phyloP scores from a whole-genome alignment of 1,140 invertebrate species.

The Drosophila sechellia region DNA sequence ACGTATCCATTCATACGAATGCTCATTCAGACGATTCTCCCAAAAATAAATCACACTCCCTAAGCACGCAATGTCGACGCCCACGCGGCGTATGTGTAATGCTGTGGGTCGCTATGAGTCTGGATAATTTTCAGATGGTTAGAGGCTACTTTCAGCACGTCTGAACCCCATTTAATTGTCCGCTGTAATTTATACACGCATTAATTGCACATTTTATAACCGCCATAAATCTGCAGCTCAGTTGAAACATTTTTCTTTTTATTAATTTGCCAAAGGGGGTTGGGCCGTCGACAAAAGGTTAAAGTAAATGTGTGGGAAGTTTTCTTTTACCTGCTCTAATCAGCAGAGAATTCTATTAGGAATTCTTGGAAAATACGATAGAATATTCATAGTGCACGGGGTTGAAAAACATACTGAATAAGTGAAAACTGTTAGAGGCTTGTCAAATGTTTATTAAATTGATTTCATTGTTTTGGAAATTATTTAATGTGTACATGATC shows the following conservation, averaged over 20 bases:
- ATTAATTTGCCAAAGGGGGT: conserved; percentile 40
- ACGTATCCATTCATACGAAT: conserved; percentile 45
- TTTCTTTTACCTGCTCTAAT: conserved; percentile 1
- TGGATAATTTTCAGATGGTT: background rate
- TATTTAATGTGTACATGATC: too few species aligned
- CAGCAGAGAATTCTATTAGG: conserved; percentile 26
- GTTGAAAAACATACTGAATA: background rate
- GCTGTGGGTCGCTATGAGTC: conserved; percentile 6
- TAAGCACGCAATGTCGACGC: conserved; percentile 68
- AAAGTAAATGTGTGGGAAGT: conserved; percentile 40
- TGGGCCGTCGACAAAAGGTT: conserved; percentile 28
- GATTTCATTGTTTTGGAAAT: too few species aligned
- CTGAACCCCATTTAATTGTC: conserved; percentile 37
- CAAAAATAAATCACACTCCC: conserved; percentile 63
- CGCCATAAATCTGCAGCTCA: conserved; percentile 56
- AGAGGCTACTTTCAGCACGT: conserved; percentile 7
- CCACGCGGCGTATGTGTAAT: conserved; percentile 57
- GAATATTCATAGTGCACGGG: conserved; percentile 25
- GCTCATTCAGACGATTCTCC: conserved; percentile 25
- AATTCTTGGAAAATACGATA: conserved; percentile 15
- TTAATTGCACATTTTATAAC: conserved; percentile 64
- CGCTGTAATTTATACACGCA: conserved; percentile 56
- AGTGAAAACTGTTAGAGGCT: background rate
- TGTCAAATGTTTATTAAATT: too few species aligned
- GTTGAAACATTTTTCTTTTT: conserved; percentile 48